These are phyloP conservation scores for Prinia subflava DNA, from an alignment of 2,113 vertebrate genomes.

Conservation along the genomic window DNA sequence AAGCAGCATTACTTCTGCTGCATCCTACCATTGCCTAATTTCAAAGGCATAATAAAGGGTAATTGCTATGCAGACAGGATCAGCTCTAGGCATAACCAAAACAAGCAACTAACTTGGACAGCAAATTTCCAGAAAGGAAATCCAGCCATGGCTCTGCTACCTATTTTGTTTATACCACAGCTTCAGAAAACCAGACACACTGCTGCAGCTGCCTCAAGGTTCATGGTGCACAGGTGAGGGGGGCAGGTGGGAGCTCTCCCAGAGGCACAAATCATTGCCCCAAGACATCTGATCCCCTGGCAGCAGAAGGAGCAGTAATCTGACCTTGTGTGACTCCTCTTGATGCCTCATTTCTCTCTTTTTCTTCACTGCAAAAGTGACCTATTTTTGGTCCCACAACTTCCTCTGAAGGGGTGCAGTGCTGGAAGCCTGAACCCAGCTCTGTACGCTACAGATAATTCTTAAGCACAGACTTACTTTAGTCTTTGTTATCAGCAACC, in stretches of 20 bases:
- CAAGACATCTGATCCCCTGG: neutral
- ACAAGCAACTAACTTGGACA: constrained; percentile 20
- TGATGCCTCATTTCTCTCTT: neutral
- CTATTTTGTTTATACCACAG: neutral
- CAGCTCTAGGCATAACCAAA: constrained; percentile 55
- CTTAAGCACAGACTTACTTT: neutral
- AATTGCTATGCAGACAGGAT: constrained; percentile 25
- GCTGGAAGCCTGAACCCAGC: neutral
- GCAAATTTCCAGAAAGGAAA: constrained; percentile 30
- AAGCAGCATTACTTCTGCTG: neutral
- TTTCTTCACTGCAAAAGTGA: neutral
- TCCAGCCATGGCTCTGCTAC: neutral
- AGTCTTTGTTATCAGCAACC: neutral
- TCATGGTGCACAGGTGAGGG: neutral
- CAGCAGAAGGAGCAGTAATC: neutral
- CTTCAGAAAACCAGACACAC: neutral
- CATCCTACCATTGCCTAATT: constrained; percentile 31
- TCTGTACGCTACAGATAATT: neutral
- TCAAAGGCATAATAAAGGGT: constrained; percentile 42
- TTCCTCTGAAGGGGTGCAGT: neutral
- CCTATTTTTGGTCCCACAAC: neutral
- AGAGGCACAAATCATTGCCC: neutral
- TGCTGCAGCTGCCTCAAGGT: neutral
- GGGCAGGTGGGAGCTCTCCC: neutral
- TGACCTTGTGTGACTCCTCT: neutral